These are phyloP conservation scores for Ictalurus punctatus DNA, from an alignment of 2,113 vertebrate species.

Conservation along the genomic window DNA sequence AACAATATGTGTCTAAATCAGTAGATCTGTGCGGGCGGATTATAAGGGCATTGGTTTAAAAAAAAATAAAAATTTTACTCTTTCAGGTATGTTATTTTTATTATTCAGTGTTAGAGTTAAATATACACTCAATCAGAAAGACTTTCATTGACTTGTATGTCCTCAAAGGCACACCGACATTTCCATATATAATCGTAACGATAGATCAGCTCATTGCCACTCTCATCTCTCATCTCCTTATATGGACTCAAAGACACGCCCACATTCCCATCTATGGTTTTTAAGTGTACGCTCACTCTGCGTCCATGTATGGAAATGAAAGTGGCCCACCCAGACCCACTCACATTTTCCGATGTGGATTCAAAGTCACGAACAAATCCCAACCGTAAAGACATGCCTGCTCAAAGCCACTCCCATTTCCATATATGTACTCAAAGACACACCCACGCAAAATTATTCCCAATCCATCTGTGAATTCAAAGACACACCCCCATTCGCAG, in stretches of 20 bases:
- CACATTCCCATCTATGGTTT: neutral
- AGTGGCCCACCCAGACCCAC: too few relatives aligned
- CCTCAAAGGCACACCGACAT: neutral
- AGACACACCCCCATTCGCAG: neutral
- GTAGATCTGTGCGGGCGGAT: slow-evolving; percentile 19
- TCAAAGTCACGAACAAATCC: too few relatives aligned
- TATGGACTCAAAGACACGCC: neutral
- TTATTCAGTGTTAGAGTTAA: neutral
- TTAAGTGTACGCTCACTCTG: neutral
- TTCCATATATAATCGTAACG: neutral
- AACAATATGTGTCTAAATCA: slow-evolving; percentile 39
- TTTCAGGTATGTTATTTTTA: slow-evolving; percentile 44
- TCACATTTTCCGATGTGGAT: too few relatives aligned
- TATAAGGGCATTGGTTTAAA: slow-evolving; percentile 31
- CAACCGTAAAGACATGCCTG: neutral
- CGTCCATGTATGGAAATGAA: too few relatives aligned
- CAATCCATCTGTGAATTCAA: too few relatives aligned
- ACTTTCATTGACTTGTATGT: neutral
- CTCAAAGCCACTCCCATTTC: neutral
- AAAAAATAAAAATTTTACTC: slow-evolving; percentile 40
- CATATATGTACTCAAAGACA: neutral
- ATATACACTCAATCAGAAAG: neutral
- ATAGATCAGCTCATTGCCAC: neutral
- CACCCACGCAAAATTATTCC: too few relatives aligned
- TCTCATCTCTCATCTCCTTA: neutral